These are phyloP conservation scores for Lagocephalus sceleratus DNA, from an alignment of 2,797 vertebrate genomes.

Conservation along the genomic window DNA sequence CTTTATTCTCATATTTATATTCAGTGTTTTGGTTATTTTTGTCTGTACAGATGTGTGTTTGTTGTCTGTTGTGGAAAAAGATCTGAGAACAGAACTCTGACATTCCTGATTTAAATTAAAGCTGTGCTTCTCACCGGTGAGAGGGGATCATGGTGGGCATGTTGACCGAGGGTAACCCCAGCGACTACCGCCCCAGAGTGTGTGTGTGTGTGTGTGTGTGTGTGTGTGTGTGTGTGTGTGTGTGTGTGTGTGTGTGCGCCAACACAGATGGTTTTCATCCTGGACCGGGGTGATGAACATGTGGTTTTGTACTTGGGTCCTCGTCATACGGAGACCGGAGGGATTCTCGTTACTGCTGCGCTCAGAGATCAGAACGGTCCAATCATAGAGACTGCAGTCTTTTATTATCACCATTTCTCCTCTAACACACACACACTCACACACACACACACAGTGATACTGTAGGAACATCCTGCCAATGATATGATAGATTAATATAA, in stretches of 20 bases:
- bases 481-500: no score
- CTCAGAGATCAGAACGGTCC: conserved; percentile 16
- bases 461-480: no score
- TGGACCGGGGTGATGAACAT: conserved; percentile 31
- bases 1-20: conserved; percentile 85
- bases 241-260: conserved; percentile 35
- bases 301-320: conserved; percentile 53
- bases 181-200: no score
- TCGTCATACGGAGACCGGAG: no score
- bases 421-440: no score
- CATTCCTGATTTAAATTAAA: conserved; percentile 68
- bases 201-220: not conserved
- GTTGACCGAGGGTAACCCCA: conserved; percentile 46
- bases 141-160: conserved; percentile 16
- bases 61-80: conserved; percentile 32
- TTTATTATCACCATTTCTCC: no score
- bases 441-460: no score
- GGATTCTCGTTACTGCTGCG: conserved; percentile 22
- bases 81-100: conserved; percentile 53
- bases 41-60: conserved; percentile 25
- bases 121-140: conserved; percentile 30
- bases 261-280: conserved; percentile 48
- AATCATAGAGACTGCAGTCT: no score
- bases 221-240: not conserved
- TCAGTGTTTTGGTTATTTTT: conserved; percentile 81